Percentiles rank a stretch among this genome's conserved stretches.
Conservation (phyloP, 2,113 vertebrate genomes). For the Pachypanchax playfairii region DNA sequence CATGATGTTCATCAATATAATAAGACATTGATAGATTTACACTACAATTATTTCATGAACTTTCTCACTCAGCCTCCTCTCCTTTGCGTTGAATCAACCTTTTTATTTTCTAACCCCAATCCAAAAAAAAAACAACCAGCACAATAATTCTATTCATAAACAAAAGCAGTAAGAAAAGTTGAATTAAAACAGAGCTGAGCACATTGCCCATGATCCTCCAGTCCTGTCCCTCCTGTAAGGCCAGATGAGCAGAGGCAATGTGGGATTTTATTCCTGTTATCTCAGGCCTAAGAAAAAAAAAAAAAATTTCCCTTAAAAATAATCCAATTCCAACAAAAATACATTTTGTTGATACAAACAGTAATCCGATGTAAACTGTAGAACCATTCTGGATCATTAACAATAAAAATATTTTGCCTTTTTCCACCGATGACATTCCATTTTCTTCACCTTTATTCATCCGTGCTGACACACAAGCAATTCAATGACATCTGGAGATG, state of each 20-base stretch:
- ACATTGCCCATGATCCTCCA: constrained; percentile 71
- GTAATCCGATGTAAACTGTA: constrained; percentile 71
- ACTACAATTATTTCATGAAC: constrained; percentile 84
- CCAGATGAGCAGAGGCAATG: constrained; percentile 70
- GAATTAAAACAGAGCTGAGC: constrained; percentile 24
- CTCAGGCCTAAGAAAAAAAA: constrained; percentile 29
- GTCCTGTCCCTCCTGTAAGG: constrained; percentile 79
- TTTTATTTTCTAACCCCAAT: constrained; percentile 72
- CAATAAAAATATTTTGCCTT: constrained; percentile 60
- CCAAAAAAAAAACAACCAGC: constrained; percentile 72
- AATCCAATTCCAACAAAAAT: constrained; percentile 69
- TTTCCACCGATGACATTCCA: constrained; percentile 14
- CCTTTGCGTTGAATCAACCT: constrained; percentile 68
- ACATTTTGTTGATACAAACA: constrained; percentile 67
- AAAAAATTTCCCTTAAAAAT: constrained; percentile 52
- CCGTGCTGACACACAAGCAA: constrained; percentile 70
- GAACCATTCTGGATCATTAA: constrained; percentile 67
- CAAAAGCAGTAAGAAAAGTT: constrained; percentile 56
- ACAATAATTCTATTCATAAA: constrained; percentile 75
- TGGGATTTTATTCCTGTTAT: constrained; percentile 38
- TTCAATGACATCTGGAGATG: constrained; percentile 71
- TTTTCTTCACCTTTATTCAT: constrained; percentile 56
- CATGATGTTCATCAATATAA: constrained; percentile 86
- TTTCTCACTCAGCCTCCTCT: constrained; percentile 77
- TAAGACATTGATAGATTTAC: constrained; percentile 87